A percentile compares a stretch with the other conserved stretches of the same genome.
Conservation (phyloP, 2,888 invertebrate species). For the Iselma pallidipennis region DNA sequence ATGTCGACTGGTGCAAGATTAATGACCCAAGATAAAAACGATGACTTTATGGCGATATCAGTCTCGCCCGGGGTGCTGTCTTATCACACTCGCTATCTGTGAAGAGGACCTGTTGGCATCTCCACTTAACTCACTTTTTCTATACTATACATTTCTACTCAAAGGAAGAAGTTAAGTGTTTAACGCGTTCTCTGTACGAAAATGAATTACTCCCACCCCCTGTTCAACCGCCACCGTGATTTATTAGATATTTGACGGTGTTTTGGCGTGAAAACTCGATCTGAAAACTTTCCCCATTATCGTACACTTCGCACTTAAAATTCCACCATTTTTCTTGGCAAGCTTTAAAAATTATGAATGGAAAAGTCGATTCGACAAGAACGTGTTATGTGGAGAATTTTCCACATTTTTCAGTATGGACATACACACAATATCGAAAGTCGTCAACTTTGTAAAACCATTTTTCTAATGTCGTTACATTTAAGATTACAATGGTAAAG, state of each 20-base stretch:
- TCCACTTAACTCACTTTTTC: conserved; percentile 42
- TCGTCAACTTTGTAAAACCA: not conserved
- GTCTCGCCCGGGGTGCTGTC: conserved; percentile 32
- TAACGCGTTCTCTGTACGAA: conserved; percentile 35
- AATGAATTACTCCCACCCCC: conserved; percentile 32
- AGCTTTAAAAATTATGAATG: conserved; percentile 16
- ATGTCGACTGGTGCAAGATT: conserved; percentile 44
- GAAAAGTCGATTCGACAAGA: conserved; percentile 9
- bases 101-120: conserved; percentile 48
- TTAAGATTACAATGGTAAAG: too few relatives aligned
- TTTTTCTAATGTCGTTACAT: not conserved
- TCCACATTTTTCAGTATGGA: not conserved
- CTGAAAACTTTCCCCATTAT: conserved; percentile 30
- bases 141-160: not conserved
- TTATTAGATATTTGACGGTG: conserved; percentile 35
- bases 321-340: conserved; percentile 18
- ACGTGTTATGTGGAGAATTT: not conserved
- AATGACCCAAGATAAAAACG: conserved; percentile 48
- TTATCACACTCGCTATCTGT: conserved; percentile 32
- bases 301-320: conserved; percentile 15
- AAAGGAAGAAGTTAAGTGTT: conserved; percentile 33
- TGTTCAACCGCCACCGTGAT: conserved; percentile 22
- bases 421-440: not conserved
- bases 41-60: conserved; percentile 47
- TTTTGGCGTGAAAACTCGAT: conserved; percentile 30